These are phyloP conservation scores for Triplophysa bombifrons DNA, from an alignment of 2,797 vertebrate genomes.

Conservation along the genomic window DNA sequence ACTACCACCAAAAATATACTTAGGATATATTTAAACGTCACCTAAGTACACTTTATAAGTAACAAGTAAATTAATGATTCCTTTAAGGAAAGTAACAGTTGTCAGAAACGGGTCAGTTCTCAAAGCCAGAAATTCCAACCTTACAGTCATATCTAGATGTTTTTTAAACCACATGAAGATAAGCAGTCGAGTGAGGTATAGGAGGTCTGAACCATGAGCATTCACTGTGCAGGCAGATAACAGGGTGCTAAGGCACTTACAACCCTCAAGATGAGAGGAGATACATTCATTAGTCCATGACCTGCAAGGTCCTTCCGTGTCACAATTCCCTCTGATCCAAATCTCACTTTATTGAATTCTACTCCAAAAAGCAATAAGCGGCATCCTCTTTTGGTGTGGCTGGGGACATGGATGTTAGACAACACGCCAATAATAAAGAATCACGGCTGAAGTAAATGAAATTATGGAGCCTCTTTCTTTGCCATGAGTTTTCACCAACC, in stretches of 20 bases:
- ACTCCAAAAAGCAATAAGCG: conserved; percentile 49
- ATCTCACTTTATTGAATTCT: conserved; percentile 54
- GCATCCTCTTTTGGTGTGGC: conserved; percentile 31
- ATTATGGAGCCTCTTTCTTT: conserved; percentile 32
- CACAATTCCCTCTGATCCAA: conserved; percentile 48
- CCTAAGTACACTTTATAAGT: too few relatives aligned
- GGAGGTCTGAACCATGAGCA: conserved; percentile 25
- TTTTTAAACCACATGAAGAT: conserved; percentile 16
- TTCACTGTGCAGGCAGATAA: conserved; percentile 38
- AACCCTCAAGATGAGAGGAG: conserved; percentile 46
- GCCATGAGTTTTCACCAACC: conserved; percentile 18
- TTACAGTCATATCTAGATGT: conserved; percentile 7
- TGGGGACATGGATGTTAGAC: conserved; percentile 46
- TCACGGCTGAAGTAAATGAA: conserved; percentile 44
- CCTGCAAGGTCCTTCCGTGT: conserved; percentile 45
- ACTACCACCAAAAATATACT: background rate
- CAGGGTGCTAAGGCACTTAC: conserved; percentile 42
- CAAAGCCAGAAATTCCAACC: background rate
- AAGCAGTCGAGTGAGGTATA: conserved; percentile 10
- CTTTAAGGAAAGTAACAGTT: background rate
- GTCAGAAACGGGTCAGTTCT: background rate
- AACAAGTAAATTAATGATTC: too few relatives aligned
- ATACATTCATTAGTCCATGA: conserved; percentile 54
- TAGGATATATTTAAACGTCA: too few relatives aligned
- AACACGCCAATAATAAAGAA: conserved; percentile 54